Conservation (phyloP, 2,113 vertebrate genomes). For the Aspiorhynchus laticeps region DNA sequence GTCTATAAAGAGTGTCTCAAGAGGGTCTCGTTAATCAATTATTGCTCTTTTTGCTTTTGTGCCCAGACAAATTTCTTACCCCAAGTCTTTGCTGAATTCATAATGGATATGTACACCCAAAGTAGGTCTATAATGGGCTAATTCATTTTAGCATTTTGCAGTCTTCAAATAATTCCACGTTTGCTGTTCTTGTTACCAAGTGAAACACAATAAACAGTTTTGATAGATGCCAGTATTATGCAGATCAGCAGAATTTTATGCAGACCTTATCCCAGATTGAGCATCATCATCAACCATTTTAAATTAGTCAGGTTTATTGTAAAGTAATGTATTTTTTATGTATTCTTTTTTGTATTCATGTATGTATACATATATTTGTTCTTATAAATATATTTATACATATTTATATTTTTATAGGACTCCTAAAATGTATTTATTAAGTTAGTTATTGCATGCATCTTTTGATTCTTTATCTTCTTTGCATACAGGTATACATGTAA, state of each 20-base stretch:
- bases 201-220: background rate
- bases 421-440: background rate
- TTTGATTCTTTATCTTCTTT: background rate
- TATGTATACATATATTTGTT: no score
- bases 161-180: background rate
- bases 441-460: background rate
- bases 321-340: background rate
- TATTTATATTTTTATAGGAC: no score
- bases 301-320: background rate
- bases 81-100: background rate
- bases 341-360: background rate
- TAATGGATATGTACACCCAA: background rate
- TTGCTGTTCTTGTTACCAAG: background rate
- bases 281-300: background rate
- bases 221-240: background rate
- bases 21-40: background rate
- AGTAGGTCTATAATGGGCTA: background rate
- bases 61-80: no score
- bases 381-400: no score
- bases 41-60: background rate
- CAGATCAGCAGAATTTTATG: background rate
- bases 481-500: no score
- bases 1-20: background rate
- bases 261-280: background rate
- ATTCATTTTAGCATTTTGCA: background rate